Conservation (phyloP, 2,888 invertebrate genomes). For the Halictus quadricinctus region DNA sequence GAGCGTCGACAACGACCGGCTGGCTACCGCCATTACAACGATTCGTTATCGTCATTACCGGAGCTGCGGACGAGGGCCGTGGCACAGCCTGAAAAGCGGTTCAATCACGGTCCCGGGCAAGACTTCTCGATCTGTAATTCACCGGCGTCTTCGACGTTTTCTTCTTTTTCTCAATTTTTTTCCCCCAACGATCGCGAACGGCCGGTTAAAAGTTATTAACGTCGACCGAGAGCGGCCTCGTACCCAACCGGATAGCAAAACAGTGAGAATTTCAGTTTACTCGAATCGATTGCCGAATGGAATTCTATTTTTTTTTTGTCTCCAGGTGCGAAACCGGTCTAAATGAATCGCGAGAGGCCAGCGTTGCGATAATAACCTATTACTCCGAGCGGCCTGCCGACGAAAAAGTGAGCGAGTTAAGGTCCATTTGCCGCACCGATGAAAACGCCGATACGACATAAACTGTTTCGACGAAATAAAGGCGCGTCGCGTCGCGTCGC, state of each 20-base stretch:
- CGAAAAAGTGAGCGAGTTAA: slow-evolving; percentile 16
- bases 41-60: slow-evolving; percentile 76
- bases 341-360: slow-evolving; percentile 5
- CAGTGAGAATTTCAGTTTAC: background rate
- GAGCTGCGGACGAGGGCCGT: slow-evolving; percentile 47
- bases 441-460: slow-evolving; percentile 44
- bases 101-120: slow-evolving; percentile 22
- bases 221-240: background rate
- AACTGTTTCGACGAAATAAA: slow-evolving; percentile 55
- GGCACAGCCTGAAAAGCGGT: slow-evolving; percentile 30
- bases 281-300: background rate
- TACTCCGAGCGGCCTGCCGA: background rate
- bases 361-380: slow-evolving; percentile 40
- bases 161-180: too few relatives aligned
- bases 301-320: too few relatives aligned
- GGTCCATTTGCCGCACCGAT: slow-evolving; percentile 51
- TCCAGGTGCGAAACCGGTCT: background rate
- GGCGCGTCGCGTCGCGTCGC: background rate
- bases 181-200: background rate
- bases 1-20: slow-evolving; percentile 56
- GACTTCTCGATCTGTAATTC: slow-evolving; percentile 31
- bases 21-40: slow-evolving; percentile 66
- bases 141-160: slow-evolving; percentile 16
- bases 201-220: background rate
- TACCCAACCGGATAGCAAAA: background rate